Base-by-base conservation (phyloP, 2,888 invertebrate species). In the Schizotus pectinicornis region DNA sequence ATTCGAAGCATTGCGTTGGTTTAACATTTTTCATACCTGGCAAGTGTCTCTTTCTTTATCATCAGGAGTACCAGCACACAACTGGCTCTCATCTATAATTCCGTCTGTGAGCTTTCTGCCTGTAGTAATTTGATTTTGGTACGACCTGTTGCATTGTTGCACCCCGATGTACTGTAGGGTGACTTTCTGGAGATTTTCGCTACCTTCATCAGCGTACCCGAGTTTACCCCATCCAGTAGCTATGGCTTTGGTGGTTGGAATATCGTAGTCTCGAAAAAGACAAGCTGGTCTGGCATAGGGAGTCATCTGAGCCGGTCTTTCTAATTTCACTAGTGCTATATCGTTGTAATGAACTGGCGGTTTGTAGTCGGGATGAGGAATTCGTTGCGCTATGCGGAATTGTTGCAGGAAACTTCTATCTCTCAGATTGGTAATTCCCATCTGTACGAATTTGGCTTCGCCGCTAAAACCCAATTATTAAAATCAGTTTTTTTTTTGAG, bases 1-100 rank as follows among this genome's bases (percentile, higher is more conserved):
- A 38, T 42, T 42, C 3, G n/a, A 22, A 22, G 5, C 22, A 22
- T 22, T 22, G 3, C 12, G 9, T 36, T 36, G 6, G 2, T 36
- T 36, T 22, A 12, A 9, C 32, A 38, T 6, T 53, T 39, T 5
- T 3, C 63, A 70, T 70, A 82, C 82, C 73, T 81, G 80, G 47
- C 86, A 86, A 0, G 85, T 84, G 59, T 86, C 86, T 52, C 58
- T 67, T 0, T 22, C 22, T 5, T 62, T 14, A 2, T 67, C 60
- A 36, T 77, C 78, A 0, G 61, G 63, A 52, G 82, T 80, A 6
- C 86, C 85, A 1, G 85, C 85, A 63, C 86, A 86, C 33, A 86
- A 70, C 74, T 85, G 84, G 7, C 74, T 77, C 0, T 80, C 74
- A 0, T 77, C 67, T 8, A 79, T 66, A 30, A 86, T 80, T 1